phyloP scores from a whole-genome alignment of 2,888 invertebrate genomes.

The Microdon myrmicae region DNA sequence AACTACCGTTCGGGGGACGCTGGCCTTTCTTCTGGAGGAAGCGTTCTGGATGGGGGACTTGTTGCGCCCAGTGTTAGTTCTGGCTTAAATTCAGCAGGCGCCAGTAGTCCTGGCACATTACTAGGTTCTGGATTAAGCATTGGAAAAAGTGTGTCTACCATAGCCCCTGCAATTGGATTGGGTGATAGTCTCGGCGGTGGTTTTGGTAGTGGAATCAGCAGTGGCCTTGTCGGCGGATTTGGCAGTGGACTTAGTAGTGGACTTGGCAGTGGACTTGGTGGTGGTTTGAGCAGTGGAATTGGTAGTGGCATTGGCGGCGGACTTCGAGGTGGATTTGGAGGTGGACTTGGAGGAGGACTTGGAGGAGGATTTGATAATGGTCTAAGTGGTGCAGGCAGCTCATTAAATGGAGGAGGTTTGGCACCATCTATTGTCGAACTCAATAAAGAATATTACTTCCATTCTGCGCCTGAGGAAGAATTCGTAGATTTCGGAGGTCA shows the following conservation, averaged over 20 bases:
- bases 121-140: slow-evolving; percentile 12
- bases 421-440: slow-evolving; percentile 51
- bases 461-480: slow-evolving; percentile 54
- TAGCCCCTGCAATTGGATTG: slow-evolving; percentile 1
- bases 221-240: slow-evolving; percentile 35
- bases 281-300: slow-evolving; percentile 1
- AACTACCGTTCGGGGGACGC: slow-evolving; percentile 14
- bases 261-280: slow-evolving; percentile 10
- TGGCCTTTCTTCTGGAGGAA: slow-evolving; percentile 32
- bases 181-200: slow-evolving; percentile 28
- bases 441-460: slow-evolving; percentile 54
- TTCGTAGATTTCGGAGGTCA: slow-evolving; percentile 18
- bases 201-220: slow-evolving; percentile 20
- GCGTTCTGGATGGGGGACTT: slow-evolving; percentile 19
- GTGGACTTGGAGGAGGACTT: slow-evolving; percentile 56
- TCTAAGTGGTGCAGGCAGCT: too few relatives aligned
- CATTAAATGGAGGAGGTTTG: slow-evolving; percentile 52
- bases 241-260: slow-evolving; percentile 14
- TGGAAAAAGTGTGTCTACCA: slow-evolving; percentile 1
- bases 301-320: slow-evolving; percentile 20
- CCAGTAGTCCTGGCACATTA: slow-evolving; percentile 25
- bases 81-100: too few relatives aligned
- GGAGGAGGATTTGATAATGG: slow-evolving; percentile 55
- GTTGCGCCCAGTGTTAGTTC: too few relatives aligned
- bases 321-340: slow-evolving; percentile 34